Conservation (phyloP, 1,140 invertebrate genomes). For the Anthonomus grandis region DNA sequence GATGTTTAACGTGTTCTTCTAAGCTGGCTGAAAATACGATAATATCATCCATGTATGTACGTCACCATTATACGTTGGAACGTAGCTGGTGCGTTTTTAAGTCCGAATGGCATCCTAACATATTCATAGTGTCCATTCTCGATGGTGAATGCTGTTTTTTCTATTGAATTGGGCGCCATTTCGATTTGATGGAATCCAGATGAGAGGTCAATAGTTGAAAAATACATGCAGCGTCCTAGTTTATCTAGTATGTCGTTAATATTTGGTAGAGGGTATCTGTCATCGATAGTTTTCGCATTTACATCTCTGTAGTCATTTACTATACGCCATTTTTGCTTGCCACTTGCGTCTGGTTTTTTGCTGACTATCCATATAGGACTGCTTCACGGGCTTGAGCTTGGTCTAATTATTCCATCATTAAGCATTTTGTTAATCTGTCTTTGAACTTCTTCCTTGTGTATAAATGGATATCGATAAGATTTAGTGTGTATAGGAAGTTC, state of each 20-base stretch:
- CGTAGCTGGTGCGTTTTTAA: constrained; percentile 48
- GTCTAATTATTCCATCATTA: too few relatives aligned
- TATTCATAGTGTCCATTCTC: constrained; percentile 47
- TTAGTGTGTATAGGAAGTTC: too few relatives aligned
- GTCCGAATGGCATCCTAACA: constrained; percentile 44
- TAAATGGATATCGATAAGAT: too few relatives aligned
- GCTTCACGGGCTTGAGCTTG: too few relatives aligned
- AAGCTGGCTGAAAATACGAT: constrained; percentile 21
- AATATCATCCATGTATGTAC: constrained; percentile 29
- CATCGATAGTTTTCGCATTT: constrained; percentile 47
- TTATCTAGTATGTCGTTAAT: constrained; percentile 47
- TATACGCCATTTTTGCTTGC: constrained; percentile 42
- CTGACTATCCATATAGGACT: too few relatives aligned
- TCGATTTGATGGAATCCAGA: constrained; percentile 52
- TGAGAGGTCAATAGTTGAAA: constrained; percentile 48
- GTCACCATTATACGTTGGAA: constrained; percentile 49
- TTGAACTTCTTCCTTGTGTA: too few relatives aligned
- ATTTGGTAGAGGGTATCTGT: constrained; percentile 54
- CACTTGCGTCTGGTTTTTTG: too few relatives aligned
- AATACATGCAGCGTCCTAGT: constrained; percentile 42
- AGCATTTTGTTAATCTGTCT: too few relatives aligned
- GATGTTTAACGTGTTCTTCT: constrained; percentile 19
- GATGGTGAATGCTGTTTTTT: constrained; percentile 47
- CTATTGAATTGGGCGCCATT: constrained; percentile 37
- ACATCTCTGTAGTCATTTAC: constrained; percentile 49